A percentile compares a stretch with the other conserved stretches of the same genome.
Conservation (phyloP, 2,888 invertebrate species). For the Andrena camellia region DNA sequence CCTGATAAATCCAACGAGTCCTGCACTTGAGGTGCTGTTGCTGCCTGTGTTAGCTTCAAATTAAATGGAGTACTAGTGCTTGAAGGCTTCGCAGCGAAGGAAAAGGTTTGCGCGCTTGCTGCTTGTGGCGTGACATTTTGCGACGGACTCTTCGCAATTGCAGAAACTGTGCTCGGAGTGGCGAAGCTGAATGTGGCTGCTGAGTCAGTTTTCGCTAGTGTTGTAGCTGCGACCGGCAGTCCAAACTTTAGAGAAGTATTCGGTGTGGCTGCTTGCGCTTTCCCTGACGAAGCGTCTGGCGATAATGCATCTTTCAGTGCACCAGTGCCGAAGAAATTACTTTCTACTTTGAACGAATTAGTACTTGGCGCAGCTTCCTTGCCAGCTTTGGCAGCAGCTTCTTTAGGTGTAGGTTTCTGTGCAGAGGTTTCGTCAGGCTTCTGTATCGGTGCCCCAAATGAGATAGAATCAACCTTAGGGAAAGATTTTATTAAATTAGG, state of each 20-base stretch:
- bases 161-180: constrained; percentile 26
- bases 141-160: constrained; percentile 48
- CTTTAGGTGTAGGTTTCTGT: constrained; percentile 47
- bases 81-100: constrained; percentile 71
- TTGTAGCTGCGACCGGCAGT: constrained; percentile 8
- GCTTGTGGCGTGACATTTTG: constrained; percentile 39
- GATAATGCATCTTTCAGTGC: constrained; percentile 54
- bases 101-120: constrained; percentile 63
- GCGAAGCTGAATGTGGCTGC: constrained; percentile 59
- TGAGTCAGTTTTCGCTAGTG: constrained; percentile 48
- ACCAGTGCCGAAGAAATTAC: constrained; percentile 46
- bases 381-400: constrained; percentile 32
- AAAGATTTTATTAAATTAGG: constrained; percentile 51
- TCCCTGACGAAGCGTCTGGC: constrained; percentile 38
- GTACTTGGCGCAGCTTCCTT: constrained; percentile 41
- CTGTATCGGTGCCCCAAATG: constrained; percentile 58
- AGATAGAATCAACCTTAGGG: constrained; percentile 63
- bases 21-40: constrained; percentile 53
- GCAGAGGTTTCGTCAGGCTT: constrained; percentile 58
- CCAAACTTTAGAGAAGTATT: constrained; percentile 41
- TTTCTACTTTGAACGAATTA: constrained; percentile 45
- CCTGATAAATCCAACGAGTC: constrained; percentile 64
- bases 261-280: constrained; percentile 23
- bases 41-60: constrained; percentile 48
- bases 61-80: constrained; percentile 56